These are phyloP conservation scores for Tridacna crocea DNA, from an alignment of 2,888 invertebrate genomes.

Conservation along the genomic window DNA sequence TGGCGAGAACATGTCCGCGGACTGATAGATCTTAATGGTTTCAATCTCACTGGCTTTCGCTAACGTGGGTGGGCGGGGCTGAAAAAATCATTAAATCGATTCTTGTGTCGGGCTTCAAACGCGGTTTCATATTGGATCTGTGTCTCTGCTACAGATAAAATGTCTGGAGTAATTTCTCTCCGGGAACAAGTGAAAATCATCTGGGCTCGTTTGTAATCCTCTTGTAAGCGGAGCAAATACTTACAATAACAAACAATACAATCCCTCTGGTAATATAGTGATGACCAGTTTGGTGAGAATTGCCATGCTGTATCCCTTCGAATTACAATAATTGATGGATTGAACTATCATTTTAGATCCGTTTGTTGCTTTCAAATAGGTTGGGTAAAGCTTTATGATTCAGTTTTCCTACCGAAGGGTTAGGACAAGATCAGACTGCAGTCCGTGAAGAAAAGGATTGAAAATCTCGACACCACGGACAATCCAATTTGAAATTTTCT, in stretches of 20 bases:
- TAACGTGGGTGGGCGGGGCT: conserved; percentile 37
- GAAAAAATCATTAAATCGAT: conserved; percentile 35
- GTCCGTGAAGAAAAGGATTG: too few species aligned
- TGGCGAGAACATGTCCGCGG: conserved; percentile 25
- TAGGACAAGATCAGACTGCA: too few species aligned
- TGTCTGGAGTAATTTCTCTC: conserved; percentile 14
- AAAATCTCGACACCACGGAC: too few species aligned
- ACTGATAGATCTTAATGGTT: conserved; percentile 17
- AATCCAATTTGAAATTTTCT: too few species aligned
- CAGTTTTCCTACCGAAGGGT: too few species aligned
- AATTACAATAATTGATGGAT: too few species aligned
- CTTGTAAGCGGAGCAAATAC: conserved; percentile 19
- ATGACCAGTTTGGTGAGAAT: too few species aligned
- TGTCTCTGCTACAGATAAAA: background rate
- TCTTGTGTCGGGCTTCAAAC: conserved; percentile 22
- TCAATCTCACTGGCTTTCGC: conserved; percentile 39
- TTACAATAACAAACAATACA: conserved; percentile 9
- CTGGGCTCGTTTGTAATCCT: conserved; percentile 17
- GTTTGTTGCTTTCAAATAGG: too few species aligned
- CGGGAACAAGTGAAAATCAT: conserved; percentile 22
- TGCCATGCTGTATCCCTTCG: too few species aligned
- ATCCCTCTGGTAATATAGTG: background rate
- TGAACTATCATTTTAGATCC: too few species aligned
- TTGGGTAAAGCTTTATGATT: too few species aligned
- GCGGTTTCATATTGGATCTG: conserved; percentile 15